Evolutionary conservation across 2,888 invertebrate species (phyloP).

Genomic region (Agonum fuliginosum): DNA sequence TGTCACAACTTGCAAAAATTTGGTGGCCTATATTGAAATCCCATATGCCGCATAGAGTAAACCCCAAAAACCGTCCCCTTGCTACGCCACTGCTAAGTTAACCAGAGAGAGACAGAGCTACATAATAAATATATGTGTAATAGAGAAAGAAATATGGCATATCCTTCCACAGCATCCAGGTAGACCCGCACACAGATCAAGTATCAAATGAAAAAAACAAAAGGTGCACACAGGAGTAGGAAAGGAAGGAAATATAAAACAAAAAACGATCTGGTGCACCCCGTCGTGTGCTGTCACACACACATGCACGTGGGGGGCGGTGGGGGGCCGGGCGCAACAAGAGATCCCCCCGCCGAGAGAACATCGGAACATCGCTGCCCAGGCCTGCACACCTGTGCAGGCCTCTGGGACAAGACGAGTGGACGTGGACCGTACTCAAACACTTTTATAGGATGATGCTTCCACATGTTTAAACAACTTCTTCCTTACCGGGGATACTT

Average conservation of each 20-base stretch:
- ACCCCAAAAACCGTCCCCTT: no score
- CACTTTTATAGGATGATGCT: neutral
- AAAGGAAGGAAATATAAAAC: constrained; percentile 53
- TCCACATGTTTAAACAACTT: no score
- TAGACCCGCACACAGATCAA: constrained; percentile 48
- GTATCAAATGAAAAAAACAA: constrained; percentile 56
- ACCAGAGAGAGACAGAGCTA: constrained; percentile 18
- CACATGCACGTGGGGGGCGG: neutral
- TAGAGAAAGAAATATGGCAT: constrained; percentile 44
- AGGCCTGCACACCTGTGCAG: constrained; percentile 48
- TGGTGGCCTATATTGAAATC: no score
- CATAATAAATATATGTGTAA: constrained; percentile 43
- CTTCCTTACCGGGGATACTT: no score
- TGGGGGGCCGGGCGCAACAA: constrained; percentile 4
- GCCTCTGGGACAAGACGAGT: neutral
- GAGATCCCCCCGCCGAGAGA: constrained; percentile 34
- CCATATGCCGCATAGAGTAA: no score
- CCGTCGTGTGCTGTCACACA: constrained; percentile 47
- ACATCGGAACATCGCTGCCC: constrained; percentile 27
- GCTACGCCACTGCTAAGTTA: no score
- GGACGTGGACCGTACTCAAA: constrained; percentile 1
- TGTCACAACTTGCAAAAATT: no score
- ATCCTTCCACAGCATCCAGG: constrained; percentile 41
- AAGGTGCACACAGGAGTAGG: constrained; percentile 44
- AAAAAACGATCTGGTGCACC: constrained; percentile 47